Evolutionary conservation across 2,888 invertebrate genomes (phyloP), one percentile per base, ranked within the genome.

Genomic region (Callyntrura sp.): DNA sequence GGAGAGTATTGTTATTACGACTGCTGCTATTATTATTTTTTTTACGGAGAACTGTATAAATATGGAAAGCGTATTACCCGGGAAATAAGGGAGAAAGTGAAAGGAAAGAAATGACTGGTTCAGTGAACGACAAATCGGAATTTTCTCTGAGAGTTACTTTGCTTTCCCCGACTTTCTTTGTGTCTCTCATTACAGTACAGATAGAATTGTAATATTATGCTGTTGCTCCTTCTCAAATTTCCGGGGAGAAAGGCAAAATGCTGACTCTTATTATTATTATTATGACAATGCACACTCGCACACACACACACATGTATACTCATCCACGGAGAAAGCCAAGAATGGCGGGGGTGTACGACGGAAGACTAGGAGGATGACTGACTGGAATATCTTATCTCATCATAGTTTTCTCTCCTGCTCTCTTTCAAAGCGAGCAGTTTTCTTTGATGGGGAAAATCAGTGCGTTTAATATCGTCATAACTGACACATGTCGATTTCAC

Each of bases 331-430:
- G n/a, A n/a, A 17, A 25, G n/a, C 14, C 35, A 17, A 60, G 17
- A 11, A 81, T n/a, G 35, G 35, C 6, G 35, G 35, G 35, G 35
- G 35, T 60, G 60, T 20, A 60, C 6, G 0, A 60, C 20, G 60
- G 78, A 35, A 35, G 35, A 45, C 20, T 17, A 43, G 70, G 0
- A 45, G 3, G 35, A 25, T 43, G 12, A 57, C 85, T 85, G 85
- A 85, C 85, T 86, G n/a, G 86, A 86, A 86, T 86, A 79, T 55
- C 45, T 65, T 62, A 86, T 45, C 86, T 86, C 86, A 79, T 86
- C 86, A 79, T 62, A 4, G 25, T 25, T 17, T n/a, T n/a, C n/a
- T n/a, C n/a, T 25, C 9, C 3, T 2, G 12, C 1, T 43, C 43
- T 68, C n/a, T 68, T 28, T 35, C 35, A 35, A 35, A 20, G 60